Evolutionary conservation across 2,888 invertebrate genomes (phyloP), one percentile per base, ranked within the genome.

Genomic region (Mystacides longicornis): DNA sequence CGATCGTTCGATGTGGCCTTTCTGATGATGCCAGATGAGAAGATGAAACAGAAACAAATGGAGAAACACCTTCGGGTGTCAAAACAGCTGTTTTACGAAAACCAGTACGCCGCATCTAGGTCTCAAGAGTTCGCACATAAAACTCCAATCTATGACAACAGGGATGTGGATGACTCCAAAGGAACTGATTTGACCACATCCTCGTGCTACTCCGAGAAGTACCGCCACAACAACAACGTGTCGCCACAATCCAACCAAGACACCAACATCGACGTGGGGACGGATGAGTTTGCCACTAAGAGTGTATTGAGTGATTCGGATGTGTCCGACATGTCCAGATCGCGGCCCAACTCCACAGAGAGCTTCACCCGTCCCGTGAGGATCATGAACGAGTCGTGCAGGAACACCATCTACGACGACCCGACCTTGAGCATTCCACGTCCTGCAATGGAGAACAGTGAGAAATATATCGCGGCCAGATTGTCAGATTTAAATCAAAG

Each of bases 1-100:
- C 76, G 93, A 16, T 88, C 91, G 1, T 93, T 93, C 67, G 93
- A 93, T 68, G 93, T 93, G 9, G 93, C 93, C 0, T 93, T 93
- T 65, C 73, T 93, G 22, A 91, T 93, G 80, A 85, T 89, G 69
- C 91, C 91, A 1, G 91, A 92, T 67, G 91, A 91, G 60, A 87
- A 88, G 65, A 71, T 87, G 48, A 84, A 85, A 52, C 80, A 83
- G 48, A 82, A 83, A 63, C 80, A 79, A 62, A 75, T 72, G 49
- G 81, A 81, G 59, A 73, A 79, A 62, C 80, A 76, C 65, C 69
- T 77, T 27, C 67, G 80, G 65, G 73, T 79, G 20, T 74, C 77
- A 0, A 79, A 77, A 62, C 75, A 77, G 62, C 66, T 77, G 43
- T 75, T 77, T 53, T 71, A 71, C 52, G 74, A 72, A 65, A 73